Conservation (phyloP, 2,113 vertebrate genomes). For the Phalacrocorax brasilianus region DNA sequence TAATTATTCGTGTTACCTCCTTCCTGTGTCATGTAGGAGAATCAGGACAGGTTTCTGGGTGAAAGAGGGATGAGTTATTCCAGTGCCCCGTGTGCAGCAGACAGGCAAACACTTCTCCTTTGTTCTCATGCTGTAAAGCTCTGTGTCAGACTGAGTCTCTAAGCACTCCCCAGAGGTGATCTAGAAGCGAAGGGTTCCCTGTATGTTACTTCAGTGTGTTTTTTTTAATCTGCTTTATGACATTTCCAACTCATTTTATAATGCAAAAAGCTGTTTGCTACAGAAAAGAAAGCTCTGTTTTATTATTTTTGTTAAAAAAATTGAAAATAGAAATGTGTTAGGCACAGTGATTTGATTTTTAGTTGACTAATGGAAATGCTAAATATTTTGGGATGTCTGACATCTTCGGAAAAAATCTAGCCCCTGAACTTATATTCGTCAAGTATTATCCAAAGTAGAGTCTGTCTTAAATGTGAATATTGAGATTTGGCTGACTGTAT, state of each 20-base stretch:
- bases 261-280: neutral
- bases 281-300: rapidly evolving
- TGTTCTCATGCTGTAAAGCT: neutral
- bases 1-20: neutral
- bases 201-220: neutral
- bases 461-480: neutral
- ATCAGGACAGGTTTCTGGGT: neutral
- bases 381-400: neutral
- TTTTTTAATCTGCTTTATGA: neutral
- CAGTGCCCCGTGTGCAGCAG: neutral
- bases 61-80: neutral
- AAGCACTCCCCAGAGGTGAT: neutral
- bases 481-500: neutral
- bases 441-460: neutral
- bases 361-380: neutral
- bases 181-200: neutral
- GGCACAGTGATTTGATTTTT: neutral
- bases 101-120: neutral
- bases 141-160: neutral
- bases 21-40: neutral
- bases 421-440: neutral
- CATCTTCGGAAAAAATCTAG: neutral
- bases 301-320: rapidly evolving
- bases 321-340: neutral
- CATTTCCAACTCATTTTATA: neutral